phyloP scores from a whole-genome alignment of 2,888 invertebrate genomes.

The Diaprepes abbreviatus region DNA sequence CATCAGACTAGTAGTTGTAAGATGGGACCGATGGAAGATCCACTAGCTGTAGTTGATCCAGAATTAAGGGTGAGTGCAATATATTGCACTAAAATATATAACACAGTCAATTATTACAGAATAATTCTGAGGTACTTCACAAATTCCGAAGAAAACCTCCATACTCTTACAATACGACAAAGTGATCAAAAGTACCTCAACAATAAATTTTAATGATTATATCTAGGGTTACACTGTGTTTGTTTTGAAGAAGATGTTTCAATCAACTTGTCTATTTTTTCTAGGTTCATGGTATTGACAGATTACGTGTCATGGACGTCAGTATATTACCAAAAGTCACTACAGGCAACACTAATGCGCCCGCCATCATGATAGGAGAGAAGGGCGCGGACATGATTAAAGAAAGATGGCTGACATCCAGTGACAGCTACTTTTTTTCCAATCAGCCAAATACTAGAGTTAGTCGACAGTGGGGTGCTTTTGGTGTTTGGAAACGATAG shows the following conservation, averaged over 20 bases:
- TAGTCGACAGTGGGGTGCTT: slow-evolving; percentile 62
- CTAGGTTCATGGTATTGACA: slow-evolving; percentile 75
- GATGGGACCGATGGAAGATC: slow-evolving; percentile 73
- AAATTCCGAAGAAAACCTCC: too few relatives aligned
- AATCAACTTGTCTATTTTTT: too few relatives aligned
- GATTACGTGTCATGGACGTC: slow-evolving; percentile 78
- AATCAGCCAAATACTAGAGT: slow-evolving; percentile 60
- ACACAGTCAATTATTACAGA: too few relatives aligned
- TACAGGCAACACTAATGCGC: slow-evolving; percentile 80
- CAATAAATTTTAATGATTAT: too few relatives aligned
- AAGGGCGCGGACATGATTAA: slow-evolving; percentile 78
- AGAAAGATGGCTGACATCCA: slow-evolving; percentile 71
- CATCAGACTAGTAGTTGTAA: slow-evolving; percentile 77
- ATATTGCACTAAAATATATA: too few relatives aligned
- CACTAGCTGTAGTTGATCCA: slow-evolving; percentile 72
- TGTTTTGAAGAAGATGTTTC: too few relatives aligned
- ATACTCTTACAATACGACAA: too few relatives aligned
- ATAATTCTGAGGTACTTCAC: too few relatives aligned
- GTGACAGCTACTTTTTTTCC: slow-evolving; percentile 65
- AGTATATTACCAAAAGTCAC: slow-evolving; percentile 78
- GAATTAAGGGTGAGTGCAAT: slow-evolving; percentile 60
- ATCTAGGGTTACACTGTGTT: too few relatives aligned
- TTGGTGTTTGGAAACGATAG: slow-evolving; percentile 51
- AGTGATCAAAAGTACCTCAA: too few relatives aligned
- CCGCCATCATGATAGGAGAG: slow-evolving; percentile 78